Percentiles rank a stretch among this genome's conserved stretches.
These are phyloP conservation scores for Noctua janthe DNA, from an alignment of 2,888 invertebrate genomes.

Conservation along the genomic window DNA sequence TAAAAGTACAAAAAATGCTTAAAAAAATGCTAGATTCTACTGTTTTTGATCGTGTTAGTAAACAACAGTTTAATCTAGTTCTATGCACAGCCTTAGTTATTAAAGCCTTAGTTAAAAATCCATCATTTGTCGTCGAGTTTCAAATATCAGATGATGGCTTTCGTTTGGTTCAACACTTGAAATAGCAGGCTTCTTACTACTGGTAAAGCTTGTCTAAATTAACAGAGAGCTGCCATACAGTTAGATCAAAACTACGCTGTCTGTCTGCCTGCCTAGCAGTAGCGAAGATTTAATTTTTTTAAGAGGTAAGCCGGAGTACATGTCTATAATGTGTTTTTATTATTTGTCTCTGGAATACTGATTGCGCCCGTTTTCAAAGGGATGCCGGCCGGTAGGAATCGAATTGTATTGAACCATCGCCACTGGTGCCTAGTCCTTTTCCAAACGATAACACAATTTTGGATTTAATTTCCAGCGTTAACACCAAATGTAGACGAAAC, in stretches of 20 bases:
- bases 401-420: no score
- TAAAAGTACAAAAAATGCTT: no score
- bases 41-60: not conserved
- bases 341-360: no score
- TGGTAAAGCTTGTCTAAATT: not conserved
- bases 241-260: not conserved
- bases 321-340: no score
- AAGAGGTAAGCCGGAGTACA: no score
- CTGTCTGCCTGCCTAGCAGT: not conserved
- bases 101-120: not conserved
- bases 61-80: not conserved
- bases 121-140: not conserved
- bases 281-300: no score
- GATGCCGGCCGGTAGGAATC: no score
- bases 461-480: no score
- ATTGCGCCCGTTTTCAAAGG: no score
- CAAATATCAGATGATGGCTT: not conserved
- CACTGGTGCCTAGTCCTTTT: not conserved
- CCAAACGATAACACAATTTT: not conserved
- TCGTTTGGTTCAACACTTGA: not conserved
- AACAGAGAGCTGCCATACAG: not conserved
- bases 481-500: no score
- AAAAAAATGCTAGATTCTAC: not conserved
- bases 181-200: not conserved
- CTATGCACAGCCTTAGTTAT: no score